Evolutionary conservation across 2,797 vertebrate genomes (phyloP), one percentile per base, ranked within the genome.

Genomic region (Parotocinclus haroldoi): DNA sequence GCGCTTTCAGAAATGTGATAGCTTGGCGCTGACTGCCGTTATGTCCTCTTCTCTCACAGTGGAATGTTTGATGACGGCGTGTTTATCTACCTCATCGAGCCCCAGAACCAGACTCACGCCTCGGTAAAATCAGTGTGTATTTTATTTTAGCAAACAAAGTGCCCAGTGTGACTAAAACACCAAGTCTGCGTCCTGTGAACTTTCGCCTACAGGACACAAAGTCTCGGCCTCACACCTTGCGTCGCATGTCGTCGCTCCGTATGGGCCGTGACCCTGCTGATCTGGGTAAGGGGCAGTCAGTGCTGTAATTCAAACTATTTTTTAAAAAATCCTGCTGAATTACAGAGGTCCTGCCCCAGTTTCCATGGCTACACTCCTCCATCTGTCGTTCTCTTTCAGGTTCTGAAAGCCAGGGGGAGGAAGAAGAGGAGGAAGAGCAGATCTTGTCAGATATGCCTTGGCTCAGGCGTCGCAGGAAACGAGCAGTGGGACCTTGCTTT

Each of bases 41-140:
- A 55, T 57, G 57, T 63, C 10, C 38, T 70, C 57, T 50, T 55
- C 39, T 52, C 66, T 75, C 66, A 75, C 66, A 94, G 93, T 80
- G 93, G 93, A 51, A 89, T 93, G 87, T 93, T 94, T 85, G 92
- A 93, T 80, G 93, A 94, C 44, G 77, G 71, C 27, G 76, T 78
- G 61, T 88, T 87, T 2, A 57, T 90, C 52, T 93, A 94, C 66
- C 84, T 90, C 81, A 91, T 94, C 78, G 89, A 92, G 59, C 93
- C 93, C 0, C 55, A 88, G 82, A 85, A 90, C 64, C 81, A 92
- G 76, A 87, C 71, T 60, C 90, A 92, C 36, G 79, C 65, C 61
- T 64, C 68, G 76, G 93, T 94, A 88, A 90, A 90, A 53, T 50
- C 1, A 8, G 19, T 37, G 1, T 9, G 57, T 74, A 63, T 66